These are phyloP conservation scores for Lycorma delicatula DNA, from an alignment of 1,140 invertebrate genomes.

Conservation along the genomic window DNA sequence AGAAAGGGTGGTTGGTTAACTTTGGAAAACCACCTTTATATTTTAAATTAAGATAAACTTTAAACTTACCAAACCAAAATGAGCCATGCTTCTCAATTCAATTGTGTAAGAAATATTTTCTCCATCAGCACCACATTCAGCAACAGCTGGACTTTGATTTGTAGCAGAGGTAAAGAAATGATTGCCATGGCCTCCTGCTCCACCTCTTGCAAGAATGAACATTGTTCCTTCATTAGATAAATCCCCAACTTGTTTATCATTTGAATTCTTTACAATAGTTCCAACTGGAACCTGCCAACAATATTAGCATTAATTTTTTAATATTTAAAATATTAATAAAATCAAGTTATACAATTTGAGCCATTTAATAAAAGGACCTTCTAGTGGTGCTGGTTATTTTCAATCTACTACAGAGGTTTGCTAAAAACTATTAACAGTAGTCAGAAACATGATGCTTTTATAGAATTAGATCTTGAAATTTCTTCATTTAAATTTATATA, in stretches of 20 bases:
- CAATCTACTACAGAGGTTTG: too few relatives aligned
- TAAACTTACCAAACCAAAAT: constrained; percentile 71
- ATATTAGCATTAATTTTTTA: neutral
- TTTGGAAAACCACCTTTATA: too few relatives aligned
- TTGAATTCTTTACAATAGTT: constrained; percentile 63
- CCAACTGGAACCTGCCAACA: constrained; percentile 69
- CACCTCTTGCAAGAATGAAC: constrained; percentile 90
- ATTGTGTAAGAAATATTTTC: constrained; percentile 64
- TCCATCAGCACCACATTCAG: constrained; percentile 80
- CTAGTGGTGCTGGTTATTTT: neutral
- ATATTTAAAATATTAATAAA: neutral
- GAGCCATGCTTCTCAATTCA: constrained; percentile 88
- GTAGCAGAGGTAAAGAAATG: constrained; percentile 77
- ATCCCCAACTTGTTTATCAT: constrained; percentile 59
- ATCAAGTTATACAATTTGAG: neutral
- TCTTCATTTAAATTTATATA: too few relatives aligned
- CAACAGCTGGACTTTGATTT: constrained; percentile 73
- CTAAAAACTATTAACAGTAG: too few relatives aligned
- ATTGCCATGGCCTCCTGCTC: constrained; percentile 92
- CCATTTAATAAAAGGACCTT: neutral
- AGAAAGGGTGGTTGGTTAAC: too few relatives aligned
- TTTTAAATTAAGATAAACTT: neutral
- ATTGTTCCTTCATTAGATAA: constrained; percentile 60
- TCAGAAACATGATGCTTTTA: too few relatives aligned
- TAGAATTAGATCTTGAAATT: too few relatives aligned